Base-by-base conservation (phyloP, 2,888 invertebrate species). In the Podotricha telesiphe region DNA sequence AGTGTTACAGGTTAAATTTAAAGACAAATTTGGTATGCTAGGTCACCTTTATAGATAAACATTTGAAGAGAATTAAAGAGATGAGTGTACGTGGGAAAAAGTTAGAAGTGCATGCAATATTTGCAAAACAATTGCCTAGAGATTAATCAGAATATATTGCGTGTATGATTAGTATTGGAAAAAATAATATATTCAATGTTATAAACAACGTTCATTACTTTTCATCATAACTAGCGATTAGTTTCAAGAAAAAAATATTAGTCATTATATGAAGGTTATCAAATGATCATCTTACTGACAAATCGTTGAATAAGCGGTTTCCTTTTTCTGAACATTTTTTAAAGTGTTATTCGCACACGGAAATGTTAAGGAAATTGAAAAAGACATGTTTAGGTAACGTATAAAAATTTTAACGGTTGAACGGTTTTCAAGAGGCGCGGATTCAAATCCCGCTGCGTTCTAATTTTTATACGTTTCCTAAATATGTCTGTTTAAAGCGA, bases 41-140 rank as follows among this genome's bases (percentile, higher is more conserved):
- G 70, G 62, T 71, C 73, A 75, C 70, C 71, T 67, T 65, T 64
- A 68, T 75, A 73, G 71, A 69, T 71, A 71, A 75, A 71, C 72
- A 72, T 70, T 73, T 73, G 70, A 53, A 65, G 22, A 68, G 71
- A 69, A 71, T 73, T 73, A 71, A 53, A 65, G 22, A 68, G 71
- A 69, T 61, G 64, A 59, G 58, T 69, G 56, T 55, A 67, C 72
- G 73, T 74, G 75, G 73, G 75, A 76, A 69, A 69, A 56, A 55
- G 48, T 65, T 63, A 68, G 70, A 69, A 69, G 68, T 67, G 62
- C 74, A 67, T 67, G 73, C 73, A 53, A 73, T 70, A 47, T 34
- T 62, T 69, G 69, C 65, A 67, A 70, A 68, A 69, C 70, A 64
- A 70, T 69, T 68, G 63, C 34, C 59, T 50, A 66, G 53, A 48